Evolutionary conservation across 2,797 vertebrate species (phyloP).

Genomic region (Sebastes oblongus): DNA sequence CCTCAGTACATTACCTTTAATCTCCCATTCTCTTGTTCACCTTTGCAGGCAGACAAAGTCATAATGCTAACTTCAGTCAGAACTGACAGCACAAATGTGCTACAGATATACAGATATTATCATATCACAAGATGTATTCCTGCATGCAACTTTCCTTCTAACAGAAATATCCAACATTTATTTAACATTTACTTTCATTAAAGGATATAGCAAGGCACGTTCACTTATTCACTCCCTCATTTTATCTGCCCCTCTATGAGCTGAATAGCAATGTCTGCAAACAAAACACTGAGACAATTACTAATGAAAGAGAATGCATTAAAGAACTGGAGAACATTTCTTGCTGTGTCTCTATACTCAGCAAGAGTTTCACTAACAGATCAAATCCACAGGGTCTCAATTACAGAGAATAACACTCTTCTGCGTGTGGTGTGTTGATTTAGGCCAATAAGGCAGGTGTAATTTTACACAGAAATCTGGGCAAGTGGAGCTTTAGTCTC

Average conservation of each 20-base stretch:
- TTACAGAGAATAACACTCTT: slow-evolving; percentile 5
- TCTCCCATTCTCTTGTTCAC: slow-evolving; percentile 42
- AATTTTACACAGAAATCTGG: slow-evolving; percentile 5
- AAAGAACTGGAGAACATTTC: not conserved
- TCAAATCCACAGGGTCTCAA: slow-evolving; percentile 19
- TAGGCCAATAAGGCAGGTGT: not conserved
- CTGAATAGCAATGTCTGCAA: not conserved
- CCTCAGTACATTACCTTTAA: slow-evolving; percentile 44
- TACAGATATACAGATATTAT: not conserved
- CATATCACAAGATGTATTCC: not conserved
- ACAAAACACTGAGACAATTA: not conserved
- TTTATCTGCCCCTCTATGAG: not conserved
- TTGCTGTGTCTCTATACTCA: not conserved
- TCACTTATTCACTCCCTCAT: not conserved
- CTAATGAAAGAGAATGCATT: not conserved
- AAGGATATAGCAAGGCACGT: not conserved
- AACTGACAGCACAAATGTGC: slow-evolving; percentile 1
- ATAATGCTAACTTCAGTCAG: slow-evolving; percentile 20
- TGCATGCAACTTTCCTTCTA: not conserved
- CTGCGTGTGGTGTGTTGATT: not conserved
- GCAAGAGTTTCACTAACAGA: not conserved
- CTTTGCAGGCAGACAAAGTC: slow-evolving; percentile 31
- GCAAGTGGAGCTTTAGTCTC: not conserved
- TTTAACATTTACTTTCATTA: not conserved
- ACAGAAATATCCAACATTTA: not conserved